Percentiles rank a stretch among this genome's conserved stretches.
Evolutionary conservation across 2,797 vertebrate genomes (phyloP).

Genomic region (Coluber constrictor): DNA sequence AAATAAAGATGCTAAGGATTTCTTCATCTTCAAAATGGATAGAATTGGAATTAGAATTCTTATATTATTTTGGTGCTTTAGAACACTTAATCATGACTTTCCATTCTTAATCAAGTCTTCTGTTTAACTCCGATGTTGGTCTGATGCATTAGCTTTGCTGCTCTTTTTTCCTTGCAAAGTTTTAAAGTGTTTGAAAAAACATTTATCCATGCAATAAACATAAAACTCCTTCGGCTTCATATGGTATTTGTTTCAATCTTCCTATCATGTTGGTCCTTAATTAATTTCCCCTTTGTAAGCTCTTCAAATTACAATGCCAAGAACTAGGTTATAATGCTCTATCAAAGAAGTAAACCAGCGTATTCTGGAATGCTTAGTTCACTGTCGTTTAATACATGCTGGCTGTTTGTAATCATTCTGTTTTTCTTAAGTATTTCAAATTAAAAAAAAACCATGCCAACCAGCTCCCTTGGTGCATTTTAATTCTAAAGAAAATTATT

Average conservation of each 20-base stretch:
- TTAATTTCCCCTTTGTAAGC: neutral
- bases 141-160: neutral
- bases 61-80: neutral
- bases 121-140: neutral
- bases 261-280: conserved; percentile 3
- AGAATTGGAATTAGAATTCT: neutral
- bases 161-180: neutral
- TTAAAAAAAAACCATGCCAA: neutral
- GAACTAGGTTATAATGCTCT: neutral
- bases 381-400: conserved; percentile 5
- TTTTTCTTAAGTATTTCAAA: neutral
- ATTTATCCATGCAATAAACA: neutral
- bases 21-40: neutral
- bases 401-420: neutral
- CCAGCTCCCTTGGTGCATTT: neutral
- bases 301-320: neutral
- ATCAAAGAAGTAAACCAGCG: neutral
- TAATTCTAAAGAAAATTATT: neutral
- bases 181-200: neutral
- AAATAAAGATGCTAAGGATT: neutral
- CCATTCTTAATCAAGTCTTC: neutral
- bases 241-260: neutral
- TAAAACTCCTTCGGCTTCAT: neutral
- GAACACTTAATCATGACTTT: neutral
- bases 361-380: neutral